Base-by-base conservation (phyloP, 2,797 vertebrate species). In the Propithecus deckenii region DNA sequence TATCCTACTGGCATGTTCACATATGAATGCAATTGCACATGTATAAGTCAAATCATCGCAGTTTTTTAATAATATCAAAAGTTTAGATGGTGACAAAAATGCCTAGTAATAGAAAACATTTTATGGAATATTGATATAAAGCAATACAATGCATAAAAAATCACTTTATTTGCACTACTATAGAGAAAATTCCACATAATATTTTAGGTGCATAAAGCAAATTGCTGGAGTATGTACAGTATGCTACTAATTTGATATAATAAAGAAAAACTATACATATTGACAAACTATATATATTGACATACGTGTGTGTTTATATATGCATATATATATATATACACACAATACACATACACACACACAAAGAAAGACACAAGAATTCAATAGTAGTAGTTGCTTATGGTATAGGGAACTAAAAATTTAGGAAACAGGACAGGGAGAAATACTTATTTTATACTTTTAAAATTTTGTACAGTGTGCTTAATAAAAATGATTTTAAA, bases 401-500 rank as follows among this genome's bases (percentile, higher is more conserved):
- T 43, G 23, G 17, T 35, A 2, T 28, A 79, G 20, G 7, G 0
- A 71, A 80, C 41, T 38, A 69, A 89, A 81, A 20, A 5, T 7
- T 65, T 72, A 55, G 11, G 38, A 80, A 20, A 91, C 1, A 71
- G 7, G 4, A 76, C 12, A 76, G 30, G 11, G 0, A 74, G 15
- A 63, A 84, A 79, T 67, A 43, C 2, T 50, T 48, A 76, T 85
- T 50, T 94, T 78, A 35, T 30, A 4, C 22, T 81, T 84, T 87
- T 30, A 55, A 12, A n/a, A 93, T 59, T 79, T 67, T 65, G 48
- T 52, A 20, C 35, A 18, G 30, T 63, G 1, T 78, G 10, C 15
- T 48, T 93, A 61, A 57, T 72, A 84, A 88, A 95, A 86, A 67
- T 84, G 78, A 32, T 63, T 65, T 86, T 12, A 57, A 83, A 86